A percentile compares a stretch with the other conserved stretches of the same genome.
phyloP scores from a whole-genome alignment of 2,113 vertebrate genomes.

The Burhinus oedicnemus region DNA sequence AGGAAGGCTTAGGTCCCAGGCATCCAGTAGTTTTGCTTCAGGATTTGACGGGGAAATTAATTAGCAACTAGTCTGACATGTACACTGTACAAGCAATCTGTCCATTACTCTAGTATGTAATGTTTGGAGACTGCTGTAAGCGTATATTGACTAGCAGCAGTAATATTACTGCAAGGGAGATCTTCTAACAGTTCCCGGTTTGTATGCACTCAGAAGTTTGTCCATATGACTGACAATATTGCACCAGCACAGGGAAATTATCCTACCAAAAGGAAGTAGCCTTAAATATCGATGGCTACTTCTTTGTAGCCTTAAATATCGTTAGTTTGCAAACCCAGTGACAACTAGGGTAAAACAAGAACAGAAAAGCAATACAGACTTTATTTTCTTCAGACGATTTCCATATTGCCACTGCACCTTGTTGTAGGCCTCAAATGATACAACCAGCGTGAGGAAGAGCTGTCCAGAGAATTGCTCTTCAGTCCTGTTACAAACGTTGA shows the following conservation, averaged over 20 bases:
- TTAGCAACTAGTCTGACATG: conserved; percentile 18
- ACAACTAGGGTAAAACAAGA: not conserved
- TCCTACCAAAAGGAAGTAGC: conserved; percentile 9
- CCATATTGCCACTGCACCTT: not conserved
- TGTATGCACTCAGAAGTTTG: conserved; percentile 16
- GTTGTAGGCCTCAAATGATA: not conserved
- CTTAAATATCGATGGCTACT: not conserved
- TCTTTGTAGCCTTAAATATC: conserved; percentile 11
- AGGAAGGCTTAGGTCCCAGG: conserved; percentile 34
- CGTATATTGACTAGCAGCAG: conserved; percentile 8
- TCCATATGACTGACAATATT: not conserved
- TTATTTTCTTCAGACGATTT: not conserved
- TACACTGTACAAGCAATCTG: not conserved
- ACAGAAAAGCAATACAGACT: conserved; percentile 19
- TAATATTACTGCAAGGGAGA: not conserved
- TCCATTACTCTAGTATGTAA: not conserved
- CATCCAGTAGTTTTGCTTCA: not conserved
- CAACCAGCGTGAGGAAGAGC: not conserved
- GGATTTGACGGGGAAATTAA: conserved; percentile 38
- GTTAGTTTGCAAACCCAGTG: not conserved
- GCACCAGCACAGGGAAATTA: not conserved
- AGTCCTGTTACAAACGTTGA: not conserved
- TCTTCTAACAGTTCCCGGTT: not conserved
- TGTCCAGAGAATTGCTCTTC: not conserved
- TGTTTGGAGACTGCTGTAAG: conserved; percentile 2